These are phyloP conservation scores for Stenurella melanura DNA, from an alignment of 2,888 invertebrate genomes.

Conservation along the genomic window DNA sequence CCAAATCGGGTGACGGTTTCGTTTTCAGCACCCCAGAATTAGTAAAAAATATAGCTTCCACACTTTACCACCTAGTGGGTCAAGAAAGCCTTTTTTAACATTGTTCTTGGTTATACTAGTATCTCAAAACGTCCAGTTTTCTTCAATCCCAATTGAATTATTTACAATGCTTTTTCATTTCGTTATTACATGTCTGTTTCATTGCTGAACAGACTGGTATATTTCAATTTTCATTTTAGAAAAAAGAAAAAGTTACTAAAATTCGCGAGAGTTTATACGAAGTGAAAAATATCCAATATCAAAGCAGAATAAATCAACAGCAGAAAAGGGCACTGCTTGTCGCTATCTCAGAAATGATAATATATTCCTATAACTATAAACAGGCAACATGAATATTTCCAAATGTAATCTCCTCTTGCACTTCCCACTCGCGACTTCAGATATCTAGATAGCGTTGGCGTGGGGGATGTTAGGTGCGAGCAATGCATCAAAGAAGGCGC, in stretches of 20 bases:
- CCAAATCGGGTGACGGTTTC: too few species aligned
- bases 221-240: background rate
- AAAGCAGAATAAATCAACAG: slow-evolving; percentile 32
- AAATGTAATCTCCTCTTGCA: slow-evolving; percentile 59
- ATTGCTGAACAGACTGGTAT: background rate
- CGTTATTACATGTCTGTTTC: background rate
- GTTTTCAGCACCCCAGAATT: too few species aligned
- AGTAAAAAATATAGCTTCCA: too few species aligned
- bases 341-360: slow-evolving; percentile 61
- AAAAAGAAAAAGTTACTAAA: background rate
- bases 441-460: slow-evolving; percentile 53
- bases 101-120: too few species aligned
- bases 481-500: slow-evolving; percentile 65
- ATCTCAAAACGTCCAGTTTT: too few species aligned
- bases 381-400: slow-evolving; percentile 64
- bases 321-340: slow-evolving; percentile 31
- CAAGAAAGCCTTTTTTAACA: too few species aligned
- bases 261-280: background rate
- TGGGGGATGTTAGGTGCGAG: slow-evolving; percentile 61
- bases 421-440: slow-evolving; percentile 60
- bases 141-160: too few species aligned
- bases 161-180: background rate
- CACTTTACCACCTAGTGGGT: too few species aligned
- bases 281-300: slow-evolving; percentile 25
- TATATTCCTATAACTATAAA: slow-evolving; percentile 56